Base-by-base conservation (phyloP, 2,888 invertebrate genomes). In the Carabus problematicus region DNA sequence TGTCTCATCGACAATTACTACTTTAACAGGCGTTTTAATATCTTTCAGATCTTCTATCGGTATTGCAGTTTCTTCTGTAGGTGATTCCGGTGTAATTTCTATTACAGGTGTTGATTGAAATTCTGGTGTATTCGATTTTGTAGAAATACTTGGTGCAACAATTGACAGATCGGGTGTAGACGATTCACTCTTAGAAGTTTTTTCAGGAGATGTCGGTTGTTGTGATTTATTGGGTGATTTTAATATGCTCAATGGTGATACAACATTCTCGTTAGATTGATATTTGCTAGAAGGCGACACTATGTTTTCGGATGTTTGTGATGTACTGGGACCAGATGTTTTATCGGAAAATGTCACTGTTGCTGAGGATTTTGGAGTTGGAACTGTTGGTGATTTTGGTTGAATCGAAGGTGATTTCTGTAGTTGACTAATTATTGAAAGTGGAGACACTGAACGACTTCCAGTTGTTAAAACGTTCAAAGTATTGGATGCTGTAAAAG, bases 1-100 rank as follows among this genome's bases (percentile, higher is more conserved):
- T 74, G 81, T 70, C 55, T 72, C 71, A 62, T 66, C 70, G 52
- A 64, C 19, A 41, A 71, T n/a, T 40, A 52, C 58, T 4, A 63
- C 49, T 60, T 64, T 69, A n/a, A 45, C 41, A 6, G 29, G 14
- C n/a, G 49, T 55, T 58, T 8, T 39, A 47, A 64, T 47, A 42
- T 64, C 64, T n/a, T 54, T 54, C 43, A 61, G 14, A 52, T 64
- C 60, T 54, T 59, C 63, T 43, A 66, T 52, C 6, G 55, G 54
- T 11, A 60, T 54, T 54, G 58, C 64, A 67, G 19, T 18, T 6
- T 42, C 41, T 60, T 29, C 58, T 69, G 41, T 49, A 19, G 42
- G 40, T 58, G 47, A 42, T 59, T 70, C 14, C 54, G 64, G 58
- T 70, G 71, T 8, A 47, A 55, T 58, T 41, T 59, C 60, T 63